Conservation (phyloP, 2,113 vertebrate genomes). For the Oreochromis niloticus region DNA sequence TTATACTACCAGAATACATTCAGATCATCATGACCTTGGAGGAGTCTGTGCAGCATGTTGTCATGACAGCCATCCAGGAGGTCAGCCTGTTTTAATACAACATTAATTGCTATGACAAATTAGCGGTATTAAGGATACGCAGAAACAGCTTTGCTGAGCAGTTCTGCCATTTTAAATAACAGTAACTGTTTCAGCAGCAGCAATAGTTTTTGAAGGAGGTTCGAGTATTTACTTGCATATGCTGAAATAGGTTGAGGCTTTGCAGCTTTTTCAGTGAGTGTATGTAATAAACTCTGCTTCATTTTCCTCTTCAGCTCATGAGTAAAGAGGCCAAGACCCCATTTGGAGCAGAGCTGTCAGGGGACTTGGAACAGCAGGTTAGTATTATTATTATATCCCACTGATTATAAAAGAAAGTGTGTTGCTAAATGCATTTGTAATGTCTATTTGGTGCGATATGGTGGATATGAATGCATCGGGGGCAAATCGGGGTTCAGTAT, state of each 20-base stretch:
- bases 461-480: background rate
- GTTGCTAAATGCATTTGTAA: background rate
- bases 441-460: background rate
- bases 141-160: background rate
- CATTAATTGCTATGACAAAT: background rate
- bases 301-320: constrained; percentile 80
- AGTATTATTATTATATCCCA: background rate
- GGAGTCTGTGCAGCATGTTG: constrained; percentile 95
- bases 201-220: background rate
- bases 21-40: constrained; percentile 97
- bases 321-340: constrained; percentile 78
- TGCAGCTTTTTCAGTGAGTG: background rate
- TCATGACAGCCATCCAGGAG: constrained; percentile 98
- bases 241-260: background rate
- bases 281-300: background rate
- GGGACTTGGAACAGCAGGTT: constrained; percentile 89
- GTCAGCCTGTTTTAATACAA: constrained; percentile 56
- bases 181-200: background rate
- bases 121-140: background rate
- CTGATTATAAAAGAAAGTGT: background rate
- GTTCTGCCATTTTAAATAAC: background rate
- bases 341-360: constrained; percentile 73
- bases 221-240: background rate
- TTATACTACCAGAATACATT: constrained; percentile 81
- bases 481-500: background rate